Evolutionary conservation across 2,113 vertebrate species (phyloP).

Genomic region (Semnornis frantzii): DNA sequence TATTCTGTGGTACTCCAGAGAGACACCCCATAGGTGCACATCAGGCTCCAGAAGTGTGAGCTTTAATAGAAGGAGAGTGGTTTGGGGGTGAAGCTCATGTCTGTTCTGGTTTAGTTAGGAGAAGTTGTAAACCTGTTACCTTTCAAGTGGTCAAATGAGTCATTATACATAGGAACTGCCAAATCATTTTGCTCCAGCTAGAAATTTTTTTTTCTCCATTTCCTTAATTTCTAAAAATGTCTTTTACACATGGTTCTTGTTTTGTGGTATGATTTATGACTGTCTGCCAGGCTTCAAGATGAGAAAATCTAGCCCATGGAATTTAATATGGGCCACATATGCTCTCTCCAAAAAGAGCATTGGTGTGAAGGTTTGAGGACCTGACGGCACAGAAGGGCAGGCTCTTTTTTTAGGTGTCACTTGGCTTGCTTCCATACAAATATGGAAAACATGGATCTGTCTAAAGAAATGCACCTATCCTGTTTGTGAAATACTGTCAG

Average conservation of each 20-base stretch:
- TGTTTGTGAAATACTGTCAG: background rate
- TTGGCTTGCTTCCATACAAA: background rate
- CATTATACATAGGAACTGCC: background rate
- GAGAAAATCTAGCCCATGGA: background rate
- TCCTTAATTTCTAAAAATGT: background rate
- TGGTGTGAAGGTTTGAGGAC: background rate
- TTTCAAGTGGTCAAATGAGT: background rate
- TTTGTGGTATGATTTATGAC: background rate
- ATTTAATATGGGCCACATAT: background rate
- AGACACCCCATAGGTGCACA: background rate
- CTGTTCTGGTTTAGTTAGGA: background rate
- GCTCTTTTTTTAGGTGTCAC: background rate
- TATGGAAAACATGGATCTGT: background rate
- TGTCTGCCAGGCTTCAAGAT: background rate
- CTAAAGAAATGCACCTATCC: background rate
- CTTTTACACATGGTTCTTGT: background rate
- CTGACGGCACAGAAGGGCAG: background rate
- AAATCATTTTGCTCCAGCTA: background rate
- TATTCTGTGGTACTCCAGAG: fast-evolving
- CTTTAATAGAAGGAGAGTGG: background rate
- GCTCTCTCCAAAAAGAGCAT: too few relatives aligned
- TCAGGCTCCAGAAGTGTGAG: background rate
- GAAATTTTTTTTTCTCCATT: background rate
- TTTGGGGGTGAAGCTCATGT: background rate
- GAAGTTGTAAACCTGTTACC: background rate